Evolutionary conservation across 1,140 invertebrate species (phyloP).

Genomic region (Arctopsyche grandis): DNA sequence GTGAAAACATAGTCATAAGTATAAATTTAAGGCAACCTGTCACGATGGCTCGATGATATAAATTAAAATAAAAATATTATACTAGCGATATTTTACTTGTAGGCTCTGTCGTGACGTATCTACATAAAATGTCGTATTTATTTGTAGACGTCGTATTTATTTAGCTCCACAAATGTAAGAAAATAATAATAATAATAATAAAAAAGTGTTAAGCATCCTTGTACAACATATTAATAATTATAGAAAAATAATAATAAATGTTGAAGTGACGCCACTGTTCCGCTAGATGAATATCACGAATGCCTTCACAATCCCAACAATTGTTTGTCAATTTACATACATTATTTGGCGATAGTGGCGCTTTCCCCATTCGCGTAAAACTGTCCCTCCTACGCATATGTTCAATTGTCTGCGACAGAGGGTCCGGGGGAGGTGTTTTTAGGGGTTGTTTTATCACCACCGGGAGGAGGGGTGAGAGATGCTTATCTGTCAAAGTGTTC

Average conservation of each 20-base stretch:
- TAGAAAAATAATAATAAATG: background rate
- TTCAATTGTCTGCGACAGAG: constrained; percentile 50
- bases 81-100: too few relatives aligned
- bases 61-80: too few relatives aligned
- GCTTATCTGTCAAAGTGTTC: constrained; percentile 48
- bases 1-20: too few relatives aligned
- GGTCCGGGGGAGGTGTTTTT: background rate
- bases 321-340: constrained; percentile 55
- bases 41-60: too few relatives aligned
- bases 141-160: too few relatives aligned
- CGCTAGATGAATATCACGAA: constrained; percentile 36
- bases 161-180: too few relatives aligned
- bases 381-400: constrained; percentile 36
- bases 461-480: constrained; percentile 30
- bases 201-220: too few relatives aligned
- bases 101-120: too few relatives aligned
- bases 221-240: too few relatives aligned
- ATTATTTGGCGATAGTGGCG: constrained; percentile 42
- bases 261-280: background rate
- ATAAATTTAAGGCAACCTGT: too few relatives aligned
- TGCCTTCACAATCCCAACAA: constrained; percentile 52
- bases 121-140: too few relatives aligned
- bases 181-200: too few relatives aligned
- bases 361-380: constrained; percentile 32
- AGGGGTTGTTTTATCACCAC: constrained; percentile 9